Base-by-base conservation (phyloP, 23 tunicate genomes). In the Aplidium turbinatum region DNA sequence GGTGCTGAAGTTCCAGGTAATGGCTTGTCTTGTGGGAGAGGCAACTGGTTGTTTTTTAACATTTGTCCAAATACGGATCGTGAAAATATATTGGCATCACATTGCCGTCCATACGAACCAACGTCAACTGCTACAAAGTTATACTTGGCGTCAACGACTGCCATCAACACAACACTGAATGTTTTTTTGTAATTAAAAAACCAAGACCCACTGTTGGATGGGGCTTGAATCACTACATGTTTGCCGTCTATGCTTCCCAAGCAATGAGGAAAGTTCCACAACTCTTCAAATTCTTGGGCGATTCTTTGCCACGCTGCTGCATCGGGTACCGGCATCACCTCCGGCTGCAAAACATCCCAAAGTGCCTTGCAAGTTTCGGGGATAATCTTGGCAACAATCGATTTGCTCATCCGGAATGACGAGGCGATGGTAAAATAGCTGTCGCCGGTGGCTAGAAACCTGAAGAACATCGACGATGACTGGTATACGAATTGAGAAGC, bases 231-330 rank as follows among this genome's bases (percentile, higher is more conserved):
- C 6, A 25, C 11, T 4, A 82, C 65, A 63, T 73, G 87, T 30
- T 73, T 82, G n/a, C 87, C 80, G 39, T 73, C 87, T 26, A 82
- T 73, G 36, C 55, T 36, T 19, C 87, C 87, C 26, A 47, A 32
- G 50, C 80, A 82, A 26, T 62, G 57, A 9, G 87, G 87, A 73
- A 82, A 82, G 21, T 73, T 65, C 85, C 85, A 80, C n/a, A n/a
- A n/a, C n/a, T 35, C 11, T 16, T 57, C 7, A 45, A 71, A 80
- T 21, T 70, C 86, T 11, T 13, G 25, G 3, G 78, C 70, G 39
- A 53, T 70, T 32, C 39, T 57, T 47, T 39, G 38, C 85, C 85
- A 80, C 27, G 4, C 19, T 11, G 23, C 57, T 18, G 24, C 39
- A 28, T 34, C 48, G 4, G 80, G 81, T 29, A 40, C 16, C 11